phyloP scores from a whole-genome alignment of 2,113 vertebrate species.

The Galeopterus variegatus region DNA sequence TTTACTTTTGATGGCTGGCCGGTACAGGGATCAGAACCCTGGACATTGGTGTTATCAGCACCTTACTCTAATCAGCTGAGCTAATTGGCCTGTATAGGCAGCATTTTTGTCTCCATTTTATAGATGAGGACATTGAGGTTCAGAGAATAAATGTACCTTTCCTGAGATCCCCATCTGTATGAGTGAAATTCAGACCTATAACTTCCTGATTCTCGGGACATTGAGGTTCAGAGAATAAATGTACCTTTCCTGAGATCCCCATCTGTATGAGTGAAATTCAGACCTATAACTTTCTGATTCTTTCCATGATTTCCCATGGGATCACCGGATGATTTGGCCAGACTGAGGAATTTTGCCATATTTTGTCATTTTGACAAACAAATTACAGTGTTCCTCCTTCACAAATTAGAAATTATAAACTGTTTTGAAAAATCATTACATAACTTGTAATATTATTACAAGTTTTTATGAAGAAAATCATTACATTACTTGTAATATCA shows the following conservation, averaged over 20 bases:
- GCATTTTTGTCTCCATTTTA: background rate
- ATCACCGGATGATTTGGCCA: background rate
- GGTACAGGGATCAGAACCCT: too few relatives aligned
- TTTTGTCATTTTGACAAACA: background rate
- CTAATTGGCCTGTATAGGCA: too few relatives aligned
- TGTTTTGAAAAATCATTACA: background rate
- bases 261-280: background rate
- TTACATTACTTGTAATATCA: background rate
- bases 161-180: background rate
- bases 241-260: background rate
- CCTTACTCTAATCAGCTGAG: too few relatives aligned
- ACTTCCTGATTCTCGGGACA: background rate
- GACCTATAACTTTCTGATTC: background rate
- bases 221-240: background rate
- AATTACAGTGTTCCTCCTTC: background rate
- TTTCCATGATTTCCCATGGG: background rate
- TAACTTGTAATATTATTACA: background rate
- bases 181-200: background rate
- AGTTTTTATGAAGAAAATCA: background rate
- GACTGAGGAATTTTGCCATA: background rate
- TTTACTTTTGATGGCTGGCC: too few relatives aligned
- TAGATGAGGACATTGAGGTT: background rate
- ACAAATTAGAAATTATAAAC: background rate
- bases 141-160: background rate
- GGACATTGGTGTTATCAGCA: too few relatives aligned